A percentile compares a stretch with the other conserved stretches of the same genome.
phyloP scores from a whole-genome alignment of 2,113 vertebrate species.

The Jacana jacana region DNA sequence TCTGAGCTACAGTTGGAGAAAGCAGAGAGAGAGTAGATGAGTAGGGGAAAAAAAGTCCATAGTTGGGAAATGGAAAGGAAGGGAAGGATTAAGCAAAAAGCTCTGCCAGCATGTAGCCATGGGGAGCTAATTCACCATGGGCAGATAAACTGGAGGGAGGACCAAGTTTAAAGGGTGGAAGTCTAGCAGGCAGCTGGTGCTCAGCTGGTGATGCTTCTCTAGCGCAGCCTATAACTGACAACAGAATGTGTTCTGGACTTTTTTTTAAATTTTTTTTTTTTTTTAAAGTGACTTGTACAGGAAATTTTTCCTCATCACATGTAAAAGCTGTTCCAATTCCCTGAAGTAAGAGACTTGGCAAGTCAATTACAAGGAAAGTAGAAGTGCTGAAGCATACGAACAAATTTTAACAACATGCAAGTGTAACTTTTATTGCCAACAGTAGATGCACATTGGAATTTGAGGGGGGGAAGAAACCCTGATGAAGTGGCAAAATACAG shows the following conservation, averaged over 20 bases:
- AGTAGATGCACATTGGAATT: conserved; percentile 72
- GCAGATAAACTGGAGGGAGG: conserved; percentile 32
- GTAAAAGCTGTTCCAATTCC: conserved; percentile 68
- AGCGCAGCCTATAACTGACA: not conserved
- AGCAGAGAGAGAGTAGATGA: not conserved
- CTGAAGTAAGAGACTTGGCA: conserved; percentile 73
- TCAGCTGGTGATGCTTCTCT: conserved; percentile 67
- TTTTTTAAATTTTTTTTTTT: not conserved
- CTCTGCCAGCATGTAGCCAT: conserved; percentile 58
- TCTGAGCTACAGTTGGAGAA: conserved; percentile 21
- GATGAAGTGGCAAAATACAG: conserved; percentile 65
- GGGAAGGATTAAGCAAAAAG: conserved; percentile 64
- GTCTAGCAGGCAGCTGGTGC: conserved; percentile 66
- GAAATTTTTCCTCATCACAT: conserved; percentile 69
- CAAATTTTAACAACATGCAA: conserved; percentile 74
- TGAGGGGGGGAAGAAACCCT: not conserved
- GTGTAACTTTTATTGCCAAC: conserved; percentile 74
- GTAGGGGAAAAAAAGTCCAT: not conserved
- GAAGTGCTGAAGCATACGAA: conserved; percentile 66
- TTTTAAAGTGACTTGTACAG: conserved; percentile 39
- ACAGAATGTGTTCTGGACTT: not conserved
- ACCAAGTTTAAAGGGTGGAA: conserved; percentile 51
- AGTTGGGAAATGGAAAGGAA: conserved; percentile 56
- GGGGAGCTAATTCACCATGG: conserved; percentile 62
- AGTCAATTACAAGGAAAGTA: conserved; percentile 60